Evolutionary conservation across 2,888 invertebrate species (phyloP), one percentile per base, ranked within the genome.

Genomic region (Theretra japonica): DNA sequence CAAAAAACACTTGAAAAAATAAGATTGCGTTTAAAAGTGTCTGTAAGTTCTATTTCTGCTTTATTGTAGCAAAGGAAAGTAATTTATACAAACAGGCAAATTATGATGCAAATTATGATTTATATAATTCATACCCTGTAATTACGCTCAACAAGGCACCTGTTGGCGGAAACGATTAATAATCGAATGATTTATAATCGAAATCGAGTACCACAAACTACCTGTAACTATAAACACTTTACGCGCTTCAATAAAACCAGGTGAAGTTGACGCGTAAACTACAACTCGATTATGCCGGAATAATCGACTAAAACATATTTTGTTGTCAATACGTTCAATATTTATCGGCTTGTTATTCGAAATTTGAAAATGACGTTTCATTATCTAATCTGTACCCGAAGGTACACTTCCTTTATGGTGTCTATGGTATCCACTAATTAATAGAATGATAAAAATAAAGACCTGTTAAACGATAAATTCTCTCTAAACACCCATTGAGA

Each of bases 251-350:
- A 65, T 48, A 62, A 33, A 62, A 48, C 41, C 5, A 65, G 5
- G 6, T 65, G 65, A 48, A 65, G 65, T 65, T 62, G 41, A 48
- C 48, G 41, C 8, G 65, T 25, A 23, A 41, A 11, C 19, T 23
- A 17, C 48, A 5, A 65, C 11, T 65, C 65, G 65, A 65, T 65
- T 65, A 65, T 65, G 11, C 65, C 23, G 23, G 48, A 53, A 23
- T 65, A 65, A 65, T 65, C 48, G 48, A 48, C 48, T 65, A 17
- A 48, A 62, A 62, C 62, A 62, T 62, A 62, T 62, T 62, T 62
- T 62, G 33, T 62, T 62, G 62, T 62, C 41, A 62, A 62, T 33
- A 62, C 11, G 62, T 62, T 62, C 21, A 41, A n/a, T 41, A 41
- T 33, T 62, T 62, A 62, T 62, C 62, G 62, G 15, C 33, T 41